A percentile compares a stretch with the other conserved stretches of the same genome.
phyloP scores from a whole-genome alignment of 2,797 vertebrate genomes.

The Onychomys torridus region DNA sequence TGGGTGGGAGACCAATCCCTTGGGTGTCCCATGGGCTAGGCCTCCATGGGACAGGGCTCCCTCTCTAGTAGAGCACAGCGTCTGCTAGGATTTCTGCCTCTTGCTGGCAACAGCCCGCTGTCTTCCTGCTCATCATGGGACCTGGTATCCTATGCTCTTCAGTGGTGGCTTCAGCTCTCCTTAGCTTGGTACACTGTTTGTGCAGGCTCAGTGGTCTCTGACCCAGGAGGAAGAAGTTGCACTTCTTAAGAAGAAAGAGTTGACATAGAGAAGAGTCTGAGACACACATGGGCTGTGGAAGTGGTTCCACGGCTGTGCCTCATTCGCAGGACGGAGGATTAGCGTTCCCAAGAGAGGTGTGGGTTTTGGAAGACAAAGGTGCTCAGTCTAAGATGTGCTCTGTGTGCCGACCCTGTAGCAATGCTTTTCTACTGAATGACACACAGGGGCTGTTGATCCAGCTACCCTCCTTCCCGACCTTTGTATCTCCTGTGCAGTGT shows the following conservation, averaged over 20 bases:
- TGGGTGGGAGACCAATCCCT: accelerated
- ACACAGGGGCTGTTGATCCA: accelerated
- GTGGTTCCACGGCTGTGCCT: accelerated
- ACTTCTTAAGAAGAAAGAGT: neutral
- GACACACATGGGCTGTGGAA: neutral
- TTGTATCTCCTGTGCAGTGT: neutral
- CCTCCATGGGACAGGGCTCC: accelerated
- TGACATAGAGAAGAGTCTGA: neutral
- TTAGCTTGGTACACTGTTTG: neutral
- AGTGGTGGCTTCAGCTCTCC: neutral
- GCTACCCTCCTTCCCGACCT: neutral
- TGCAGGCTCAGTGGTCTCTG: neutral
- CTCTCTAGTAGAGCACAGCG: accelerated
- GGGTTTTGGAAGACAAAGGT: neutral
- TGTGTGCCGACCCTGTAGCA: neutral
- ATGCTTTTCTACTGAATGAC: accelerated
- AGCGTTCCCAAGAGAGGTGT: accelerated
- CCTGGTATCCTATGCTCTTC: neutral
- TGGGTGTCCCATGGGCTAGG: accelerated
- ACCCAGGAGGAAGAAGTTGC: neutral
- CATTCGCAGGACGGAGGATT: neutral
- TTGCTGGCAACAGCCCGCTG: no score
- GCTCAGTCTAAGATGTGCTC: neutral
- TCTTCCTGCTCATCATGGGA: accelerated
- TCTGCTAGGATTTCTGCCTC: neutral